Base-by-base conservation (phyloP, 1,140 invertebrate species). In the Drosophila prosaltans region DNA sequence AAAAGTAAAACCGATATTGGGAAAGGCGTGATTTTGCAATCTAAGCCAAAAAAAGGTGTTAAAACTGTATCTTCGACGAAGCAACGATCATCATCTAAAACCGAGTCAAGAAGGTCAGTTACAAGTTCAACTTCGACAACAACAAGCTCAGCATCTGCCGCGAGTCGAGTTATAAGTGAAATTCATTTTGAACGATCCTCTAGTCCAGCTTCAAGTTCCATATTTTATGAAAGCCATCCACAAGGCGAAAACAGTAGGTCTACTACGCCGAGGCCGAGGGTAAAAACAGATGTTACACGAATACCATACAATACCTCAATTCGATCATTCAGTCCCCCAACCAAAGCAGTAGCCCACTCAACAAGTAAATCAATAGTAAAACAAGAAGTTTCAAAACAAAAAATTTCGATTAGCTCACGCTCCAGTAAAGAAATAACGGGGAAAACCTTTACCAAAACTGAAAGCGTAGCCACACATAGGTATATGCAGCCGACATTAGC, bases 401-500 rank as follows among this genome's bases (percentile, higher is more conserved):
- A 36, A 26, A 80, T 61, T 30, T 58, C 28, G n/a, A 54, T 65
- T 57, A 78, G n/a, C 62, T 36, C 62, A 45, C 66, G 71, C 40
- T 43, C 70, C 28, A 86, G 43, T 48, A 82, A 71, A 51, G 63
- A 84, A 43, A 41, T 55, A 43, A 40, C 51, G 6, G 32, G 21
- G 3, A 84, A 54, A 39, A 66, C 30, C 61, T 57, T 54, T 8
- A 71, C 43, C 7, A 85, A 68, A 66, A 63, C 69, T 60, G 63
- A 70, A 30, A 55, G 16, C 11, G 39, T 28, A 63, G 72, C 78
- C 21, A 72, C 73, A 59, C 90, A 91, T 69, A 83, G 90, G 72
- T 91, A 91, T 51, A 91, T 91, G 90, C 90, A 91, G 54, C 90
- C 90, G 36, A 91, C 90, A 51, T 63, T 91, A 57, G 82, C 90